A percentile compares a stretch with the other conserved stretches of the same genome.
phyloP scores from a whole-genome alignment of 2,113 vertebrate species.

The Psephotus haematonotus region DNA sequence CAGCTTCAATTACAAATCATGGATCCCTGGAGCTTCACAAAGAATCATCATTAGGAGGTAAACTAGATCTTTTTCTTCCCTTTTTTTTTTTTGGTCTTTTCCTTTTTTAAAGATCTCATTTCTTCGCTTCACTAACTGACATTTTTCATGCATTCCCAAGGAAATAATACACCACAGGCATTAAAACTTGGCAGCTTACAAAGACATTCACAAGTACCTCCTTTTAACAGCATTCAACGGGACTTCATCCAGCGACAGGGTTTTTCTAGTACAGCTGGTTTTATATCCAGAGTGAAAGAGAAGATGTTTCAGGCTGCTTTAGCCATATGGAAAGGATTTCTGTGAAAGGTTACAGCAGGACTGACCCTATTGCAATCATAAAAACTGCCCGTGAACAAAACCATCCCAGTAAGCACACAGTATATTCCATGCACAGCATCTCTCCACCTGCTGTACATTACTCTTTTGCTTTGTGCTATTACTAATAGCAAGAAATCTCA shows the following conservation, averaged over 20 bases:
- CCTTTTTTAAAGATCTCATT: neutral
- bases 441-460: neutral
- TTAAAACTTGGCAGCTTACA: neutral
- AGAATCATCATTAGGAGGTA: neutral
- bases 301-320: neutral
- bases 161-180: neutral
- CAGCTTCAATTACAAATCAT: neutral
- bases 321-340: neutral
- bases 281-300: neutral
- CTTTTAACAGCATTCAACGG: neutral
- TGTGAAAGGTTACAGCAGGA: neutral
- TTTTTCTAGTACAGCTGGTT: neutral
- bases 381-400: neutral
- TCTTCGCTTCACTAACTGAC: neutral
- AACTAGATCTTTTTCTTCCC: neutral
- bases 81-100: neutral
- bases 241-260: neutral
- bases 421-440: neutral
- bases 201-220: neutral
- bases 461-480: neutral
- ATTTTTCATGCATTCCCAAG: neutral
- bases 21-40: neutral
- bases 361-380: neutral
- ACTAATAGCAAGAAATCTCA: neutral
- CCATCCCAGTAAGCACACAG: neutral